A percentile compares a stretch with the other conserved stretches of the same genome.
Evolutionary conservation across 2,888 invertebrate genomes (phyloP).

Genomic region (Caenorhabditis sp.): DNA sequence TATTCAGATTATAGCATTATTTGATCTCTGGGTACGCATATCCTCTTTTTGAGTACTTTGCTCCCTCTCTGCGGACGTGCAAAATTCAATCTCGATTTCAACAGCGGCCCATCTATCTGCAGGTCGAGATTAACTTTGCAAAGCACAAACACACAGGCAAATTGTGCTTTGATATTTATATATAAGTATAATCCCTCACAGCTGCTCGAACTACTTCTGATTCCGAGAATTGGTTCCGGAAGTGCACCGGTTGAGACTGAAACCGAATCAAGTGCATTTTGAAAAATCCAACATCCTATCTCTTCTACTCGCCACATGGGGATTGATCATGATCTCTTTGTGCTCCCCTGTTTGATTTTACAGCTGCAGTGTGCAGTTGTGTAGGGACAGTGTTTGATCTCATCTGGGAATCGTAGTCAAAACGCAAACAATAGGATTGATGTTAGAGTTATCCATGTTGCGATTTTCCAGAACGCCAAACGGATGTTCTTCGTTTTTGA

Average conservation of each 20-base stretch:
- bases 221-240: slow-evolving; percentile 1
- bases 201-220: slow-evolving; percentile 7
- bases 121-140: slow-evolving; percentile 9
- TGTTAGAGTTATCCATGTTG: no score
- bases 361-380: not conserved
- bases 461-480: no score
- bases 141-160: not conserved
- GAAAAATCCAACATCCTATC: no score
- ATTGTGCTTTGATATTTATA: slow-evolving; percentile 13
- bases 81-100: slow-evolving; percentile 18
- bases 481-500: no score
- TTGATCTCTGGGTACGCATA: slow-evolving; percentile 20
- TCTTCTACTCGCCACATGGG: no score
- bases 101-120: not conserved
- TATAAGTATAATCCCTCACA: slow-evolving; percentile 4
- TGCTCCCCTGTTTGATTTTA: slow-evolving; percentile 7
- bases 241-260: not conserved
- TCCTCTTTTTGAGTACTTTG: not conserved
- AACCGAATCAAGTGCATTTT: not conserved
- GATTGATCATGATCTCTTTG: not conserved
- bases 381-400: slow-evolving; percentile 3
- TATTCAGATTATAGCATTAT: slow-evolving; percentile 17
- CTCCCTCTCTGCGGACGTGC: slow-evolving; percentile 6
- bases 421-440: not conserved
- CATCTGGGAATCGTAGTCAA: not conserved